phyloP scores from a whole-genome alignment of 2,113 vertebrate species.

The Tyto alba region DNA sequence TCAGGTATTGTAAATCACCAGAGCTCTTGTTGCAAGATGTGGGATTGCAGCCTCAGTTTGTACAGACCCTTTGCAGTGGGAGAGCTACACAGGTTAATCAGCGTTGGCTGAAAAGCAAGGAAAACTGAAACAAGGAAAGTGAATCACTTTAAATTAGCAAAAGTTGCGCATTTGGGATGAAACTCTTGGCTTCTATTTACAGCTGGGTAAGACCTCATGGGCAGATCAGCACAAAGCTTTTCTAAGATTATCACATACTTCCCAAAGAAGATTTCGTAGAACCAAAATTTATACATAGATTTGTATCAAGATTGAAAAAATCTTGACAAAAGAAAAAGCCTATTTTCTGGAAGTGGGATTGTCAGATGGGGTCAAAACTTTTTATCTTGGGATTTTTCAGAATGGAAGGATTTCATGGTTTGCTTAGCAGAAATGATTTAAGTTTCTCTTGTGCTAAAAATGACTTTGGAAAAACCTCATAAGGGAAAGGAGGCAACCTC shows the following conservation, averaged over 20 bases:
- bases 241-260: background rate
- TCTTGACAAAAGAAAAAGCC: background rate
- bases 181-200: background rate
- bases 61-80: background rate
- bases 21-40: background rate
- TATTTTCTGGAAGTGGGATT: background rate
- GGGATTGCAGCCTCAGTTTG: background rate
- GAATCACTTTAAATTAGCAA: background rate
- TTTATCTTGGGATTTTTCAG: background rate
- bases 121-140: background rate
- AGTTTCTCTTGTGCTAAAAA: background rate
- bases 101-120: background rate
- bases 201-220: background rate
- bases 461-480: background rate
- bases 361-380: background rate
- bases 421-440: background rate
- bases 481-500: background rate
- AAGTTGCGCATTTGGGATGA: background rate
- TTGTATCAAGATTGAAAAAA: background rate
- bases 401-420: background rate
- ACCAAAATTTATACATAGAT: background rate
- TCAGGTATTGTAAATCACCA: background rate
- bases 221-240: background rate
- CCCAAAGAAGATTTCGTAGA: background rate
- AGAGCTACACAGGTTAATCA: background rate